Percentiles rank a stretch among this genome's conserved stretches.
phyloP scores from a whole-genome alignment of 2,113 vertebrate species.

The Odontophorus gujanensis region DNA sequence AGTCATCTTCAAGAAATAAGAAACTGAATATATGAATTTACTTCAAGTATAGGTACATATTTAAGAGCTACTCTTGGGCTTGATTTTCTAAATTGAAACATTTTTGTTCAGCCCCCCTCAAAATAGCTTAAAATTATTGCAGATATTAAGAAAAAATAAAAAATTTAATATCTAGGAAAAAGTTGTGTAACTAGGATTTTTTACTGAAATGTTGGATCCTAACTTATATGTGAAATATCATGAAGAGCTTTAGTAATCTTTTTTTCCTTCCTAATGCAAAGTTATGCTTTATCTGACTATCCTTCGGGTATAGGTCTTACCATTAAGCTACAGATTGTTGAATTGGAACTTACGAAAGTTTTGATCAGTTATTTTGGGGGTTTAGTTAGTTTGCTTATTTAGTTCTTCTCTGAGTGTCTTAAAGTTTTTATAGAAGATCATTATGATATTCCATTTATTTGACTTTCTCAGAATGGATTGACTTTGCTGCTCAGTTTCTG shows the following conservation, averaged over 20 bases:
- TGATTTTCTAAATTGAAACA: not conserved
- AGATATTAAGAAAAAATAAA: too few species aligned
- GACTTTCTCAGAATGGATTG: not conserved
- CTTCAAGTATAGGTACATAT: not conserved
- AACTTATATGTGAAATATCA: not conserved
- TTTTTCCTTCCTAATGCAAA: not conserved
- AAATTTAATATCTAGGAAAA: not conserved
- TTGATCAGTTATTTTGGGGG: not conserved
- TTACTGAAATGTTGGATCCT: not conserved
- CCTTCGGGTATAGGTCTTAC: not conserved
- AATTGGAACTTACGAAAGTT: not conserved
- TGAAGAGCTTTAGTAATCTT: not conserved
- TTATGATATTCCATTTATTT: not conserved
- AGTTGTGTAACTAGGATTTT: not conserved
- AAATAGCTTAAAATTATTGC: not conserved
- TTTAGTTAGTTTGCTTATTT: not conserved
- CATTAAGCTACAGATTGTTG: not conserved
- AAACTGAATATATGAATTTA: not conserved
- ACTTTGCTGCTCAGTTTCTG: not conserved
- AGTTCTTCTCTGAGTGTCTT: not conserved
- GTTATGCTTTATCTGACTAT: not conserved
- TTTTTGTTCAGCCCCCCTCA: not conserved
- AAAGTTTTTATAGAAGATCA: not conserved
- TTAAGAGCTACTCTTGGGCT: not conserved
- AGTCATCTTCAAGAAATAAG: not conserved